Base-by-base conservation (phyloP, 2,797 vertebrate genomes). In the Zalophus californianus region DNA sequence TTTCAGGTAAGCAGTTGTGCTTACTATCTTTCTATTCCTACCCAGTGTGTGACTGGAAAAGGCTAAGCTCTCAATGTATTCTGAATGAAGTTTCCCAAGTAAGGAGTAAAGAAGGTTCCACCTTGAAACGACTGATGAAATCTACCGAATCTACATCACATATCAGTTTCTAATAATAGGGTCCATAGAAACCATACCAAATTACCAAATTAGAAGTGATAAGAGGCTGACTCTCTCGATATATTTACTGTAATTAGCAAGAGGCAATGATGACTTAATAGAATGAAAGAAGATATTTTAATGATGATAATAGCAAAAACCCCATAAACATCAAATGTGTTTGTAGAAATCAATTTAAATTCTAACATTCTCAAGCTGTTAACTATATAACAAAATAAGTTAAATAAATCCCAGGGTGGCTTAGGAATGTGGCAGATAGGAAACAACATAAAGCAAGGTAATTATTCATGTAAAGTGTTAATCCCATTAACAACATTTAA, bases 11-110 rank as follows among this genome's bases (percentile, higher is more conserved):
- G 41, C 38, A 54, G 13, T 11, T 84, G 7, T n/a, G 48, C 14
- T 87, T 85, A 27, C 2, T 79, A 16, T 52, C 35, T 82, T 70
- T n/a, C 25, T 52, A 84, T 3, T 62, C 32, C 91, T 60, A 44
- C n/a, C 73, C 72, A 44, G 3, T 8, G 58, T 0, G 10, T 29
- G 25, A 48, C 32, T 50, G 11, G 12, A 78, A 94, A 50, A 70
- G 25, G 38, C 50, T 75, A 48, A 68, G 10, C 25, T 93, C 35
- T 52, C 27, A 27, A 62, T 35, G 72, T 3, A 9, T 44, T 86
- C n/a, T 72, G n/a, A 92, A 79, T 58, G 60, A 97, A 85, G 86
- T 86, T 32, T 88, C 35, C 38, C 75, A 94, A 88, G 38, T 23
- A 95, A 87, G 9, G 16, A 38, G 3, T 77, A 58, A 90, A 78